Conservation (phyloP, 2,797 vertebrate species). For the Trachurus trachurus region DNA sequence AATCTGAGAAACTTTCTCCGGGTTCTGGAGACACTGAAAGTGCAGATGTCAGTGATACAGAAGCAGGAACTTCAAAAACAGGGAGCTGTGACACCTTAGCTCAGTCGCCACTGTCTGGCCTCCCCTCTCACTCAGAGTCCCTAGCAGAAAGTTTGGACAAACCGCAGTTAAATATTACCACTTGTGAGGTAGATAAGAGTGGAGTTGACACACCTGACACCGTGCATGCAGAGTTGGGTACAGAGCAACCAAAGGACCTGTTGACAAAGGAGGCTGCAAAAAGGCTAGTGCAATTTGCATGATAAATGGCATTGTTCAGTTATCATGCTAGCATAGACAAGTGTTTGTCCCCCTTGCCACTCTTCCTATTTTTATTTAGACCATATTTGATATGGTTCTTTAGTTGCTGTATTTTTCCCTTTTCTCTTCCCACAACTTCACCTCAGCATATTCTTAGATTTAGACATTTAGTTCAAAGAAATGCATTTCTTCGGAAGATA, state of each 20-base stretch:
- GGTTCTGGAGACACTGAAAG: conserved; percentile 80
- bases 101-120: conserved; percentile 60
- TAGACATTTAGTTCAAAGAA: background rate
- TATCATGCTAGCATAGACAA: conserved; percentile 83
- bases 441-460: background rate
- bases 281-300: conserved; percentile 93
- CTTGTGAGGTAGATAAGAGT: conserved; percentile 54
- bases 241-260: conserved; percentile 70
- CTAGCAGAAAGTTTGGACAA: conserved; percentile 61
- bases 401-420: background rate
- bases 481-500: background rate
- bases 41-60: conserved; percentile 79
- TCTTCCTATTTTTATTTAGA: conserved; percentile 1
- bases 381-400: background rate
- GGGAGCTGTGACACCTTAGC: conserved; percentile 76
- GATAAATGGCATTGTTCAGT: conserved; percentile 89
- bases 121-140: conserved; percentile 56
- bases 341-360: background rate
- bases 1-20: conserved; percentile 70
- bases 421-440: conserved; percentile 15
- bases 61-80: conserved; percentile 76
- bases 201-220: conserved; percentile 38
- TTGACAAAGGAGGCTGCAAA: conserved; percentile 79
- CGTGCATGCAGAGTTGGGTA: conserved; percentile 47
- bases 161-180: conserved; percentile 53